Evolutionary conservation across 2,888 invertebrate genomes (phyloP).

Genomic region (Philereme transversata): DNA sequence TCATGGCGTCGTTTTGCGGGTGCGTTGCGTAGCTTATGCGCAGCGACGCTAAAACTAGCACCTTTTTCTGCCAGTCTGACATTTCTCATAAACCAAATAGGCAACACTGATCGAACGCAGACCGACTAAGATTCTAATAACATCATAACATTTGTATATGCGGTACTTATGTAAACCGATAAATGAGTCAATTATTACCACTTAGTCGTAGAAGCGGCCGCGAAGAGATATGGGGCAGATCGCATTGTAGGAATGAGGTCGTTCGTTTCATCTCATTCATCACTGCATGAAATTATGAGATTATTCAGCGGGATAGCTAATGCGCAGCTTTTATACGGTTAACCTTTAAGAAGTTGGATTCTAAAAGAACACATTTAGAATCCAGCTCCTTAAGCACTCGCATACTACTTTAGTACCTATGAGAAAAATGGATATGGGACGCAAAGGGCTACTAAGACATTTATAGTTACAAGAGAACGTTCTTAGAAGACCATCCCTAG

Average conservation of each 20-base stretch:
- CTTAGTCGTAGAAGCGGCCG: slow-evolving; percentile 34
- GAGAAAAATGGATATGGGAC: too few relatives aligned
- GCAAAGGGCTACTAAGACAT: too few relatives aligned
- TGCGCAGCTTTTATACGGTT: slow-evolving; percentile 30
- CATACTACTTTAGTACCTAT: too few relatives aligned
- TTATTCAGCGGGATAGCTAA: slow-evolving; percentile 31
- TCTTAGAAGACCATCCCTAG: too few relatives aligned
- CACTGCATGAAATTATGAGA: slow-evolving; percentile 38
- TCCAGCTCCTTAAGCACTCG: too few relatives aligned
- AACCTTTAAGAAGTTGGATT: slow-evolving; percentile 24
- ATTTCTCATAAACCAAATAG: background rate
- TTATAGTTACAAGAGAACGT: too few relatives aligned
- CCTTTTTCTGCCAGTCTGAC: background rate
- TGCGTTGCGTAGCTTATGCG: too few relatives aligned
- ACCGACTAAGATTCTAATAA: slow-evolving; percentile 55
- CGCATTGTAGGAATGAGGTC: slow-evolving; percentile 37
- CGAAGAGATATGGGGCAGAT: slow-evolving; percentile 39
- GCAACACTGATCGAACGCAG: slow-evolving; percentile 19
- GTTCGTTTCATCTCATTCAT: slow-evolving; percentile 38
- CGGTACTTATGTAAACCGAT: slow-evolving; percentile 32
- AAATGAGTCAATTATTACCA: slow-evolving; percentile 43
- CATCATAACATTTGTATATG: slow-evolving; percentile 41
- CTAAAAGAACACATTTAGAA: background rate
- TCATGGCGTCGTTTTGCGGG: too few relatives aligned
- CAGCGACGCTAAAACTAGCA: background rate